Conservation (phyloP, 2,797 vertebrate genomes). For the Spheniscus humboldti region DNA sequence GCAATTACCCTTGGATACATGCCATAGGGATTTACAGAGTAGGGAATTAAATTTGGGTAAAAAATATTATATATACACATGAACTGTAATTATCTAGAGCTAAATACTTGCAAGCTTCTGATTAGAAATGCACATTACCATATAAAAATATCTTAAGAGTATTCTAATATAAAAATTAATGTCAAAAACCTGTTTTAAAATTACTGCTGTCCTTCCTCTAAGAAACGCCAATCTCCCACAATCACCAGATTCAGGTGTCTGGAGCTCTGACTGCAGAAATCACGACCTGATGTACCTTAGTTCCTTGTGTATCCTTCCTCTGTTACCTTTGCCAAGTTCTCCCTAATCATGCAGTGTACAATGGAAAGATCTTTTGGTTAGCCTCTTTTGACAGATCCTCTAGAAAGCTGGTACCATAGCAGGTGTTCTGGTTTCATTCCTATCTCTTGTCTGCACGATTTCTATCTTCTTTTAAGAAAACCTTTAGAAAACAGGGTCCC, state of each 20-base stretch:
- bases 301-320: not conserved
- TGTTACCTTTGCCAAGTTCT: not conserved
- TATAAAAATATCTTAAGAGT: not conserved
- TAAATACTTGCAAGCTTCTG: not conserved
- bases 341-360: not conserved
- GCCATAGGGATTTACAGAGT: not conserved
- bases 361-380: not conserved
- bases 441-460: not conserved
- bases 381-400: not conserved
- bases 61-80: not conserved
- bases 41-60: not conserved
- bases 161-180: not conserved
- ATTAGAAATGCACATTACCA: not conserved
- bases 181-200: not conserved
- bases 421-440: not conserved
- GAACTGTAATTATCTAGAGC: not conserved
- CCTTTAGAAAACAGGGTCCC: not conserved
- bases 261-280: not conserved
- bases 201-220: not conserved
- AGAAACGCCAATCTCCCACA: not conserved
- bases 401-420: not conserved
- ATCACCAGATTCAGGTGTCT: not conserved
- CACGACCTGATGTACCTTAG: not conserved
- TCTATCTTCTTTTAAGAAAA: not conserved
- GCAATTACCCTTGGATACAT: not conserved